Conservation (phyloP, 2,888 invertebrate genomes). For the Thelaira solivaga region DNA sequence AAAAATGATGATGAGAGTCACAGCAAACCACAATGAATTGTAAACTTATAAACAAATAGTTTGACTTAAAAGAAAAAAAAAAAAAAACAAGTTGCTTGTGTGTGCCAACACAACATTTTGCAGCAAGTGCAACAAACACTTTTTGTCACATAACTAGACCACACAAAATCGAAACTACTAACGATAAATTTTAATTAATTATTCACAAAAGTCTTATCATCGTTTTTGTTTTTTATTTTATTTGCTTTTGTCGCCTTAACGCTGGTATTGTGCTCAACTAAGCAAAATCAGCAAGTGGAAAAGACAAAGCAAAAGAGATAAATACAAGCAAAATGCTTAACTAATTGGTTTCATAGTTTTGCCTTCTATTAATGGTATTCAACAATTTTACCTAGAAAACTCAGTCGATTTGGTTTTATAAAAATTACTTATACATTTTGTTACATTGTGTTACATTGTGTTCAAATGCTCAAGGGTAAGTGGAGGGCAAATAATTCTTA, state of each 20-base stretch:
- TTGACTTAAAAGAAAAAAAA: no score
- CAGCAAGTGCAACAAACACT: no score
- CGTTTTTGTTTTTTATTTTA: neutral
- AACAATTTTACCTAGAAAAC: constrained; percentile 43
- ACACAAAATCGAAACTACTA: constrained; percentile 11
- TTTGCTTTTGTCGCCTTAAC: neutral
- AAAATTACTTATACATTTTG: neutral
- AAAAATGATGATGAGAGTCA: no score
- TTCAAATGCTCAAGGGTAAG: no score
- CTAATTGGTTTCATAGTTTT: constrained; percentile 54
- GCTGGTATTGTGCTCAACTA: neutral
- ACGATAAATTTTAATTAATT: neutral
- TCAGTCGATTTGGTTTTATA: constrained; percentile 25
- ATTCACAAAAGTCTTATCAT: neutral
- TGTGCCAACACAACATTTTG: constrained; percentile 32
- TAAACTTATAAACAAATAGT: no score
- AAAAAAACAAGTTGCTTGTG: constrained; percentile 6
- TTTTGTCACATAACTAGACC: constrained; percentile 34
- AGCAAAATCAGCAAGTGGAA: no score
- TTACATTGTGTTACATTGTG: neutral
- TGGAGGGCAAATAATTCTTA: no score
- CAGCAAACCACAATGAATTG: no score
- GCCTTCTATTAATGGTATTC: constrained; percentile 36
- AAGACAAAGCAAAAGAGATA: no score
- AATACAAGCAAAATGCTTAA: constrained; percentile 25